These are phyloP conservation scores for Dugesia japonica DNA, from an alignment of 2,888 invertebrate species.

Conservation along the genomic window DNA sequence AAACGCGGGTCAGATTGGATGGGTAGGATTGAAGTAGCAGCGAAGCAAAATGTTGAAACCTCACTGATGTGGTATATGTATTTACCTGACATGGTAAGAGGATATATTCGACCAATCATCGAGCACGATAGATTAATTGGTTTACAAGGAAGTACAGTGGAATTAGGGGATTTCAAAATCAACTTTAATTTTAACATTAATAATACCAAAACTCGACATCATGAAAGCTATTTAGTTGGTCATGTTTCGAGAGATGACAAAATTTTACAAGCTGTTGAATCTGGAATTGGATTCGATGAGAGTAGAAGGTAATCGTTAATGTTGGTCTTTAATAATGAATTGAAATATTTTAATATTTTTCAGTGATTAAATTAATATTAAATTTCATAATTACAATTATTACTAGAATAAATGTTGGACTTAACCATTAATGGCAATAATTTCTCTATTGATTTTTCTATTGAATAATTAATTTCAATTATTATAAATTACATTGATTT, in stretches of 20 bases:
- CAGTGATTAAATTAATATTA: too few species aligned
- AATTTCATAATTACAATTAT: too few species aligned
- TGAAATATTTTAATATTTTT: too few species aligned
- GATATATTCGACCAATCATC: background rate
- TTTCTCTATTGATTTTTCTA: too few species aligned
- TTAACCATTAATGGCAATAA: too few species aligned
- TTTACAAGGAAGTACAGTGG: slow-evolving; percentile 61
- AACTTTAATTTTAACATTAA: slow-evolving; percentile 47
- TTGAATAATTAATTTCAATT: too few species aligned
- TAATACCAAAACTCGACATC: slow-evolving; percentile 31
- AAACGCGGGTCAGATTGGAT: slow-evolving; percentile 90
- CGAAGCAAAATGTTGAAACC: slow-evolving; percentile 38
- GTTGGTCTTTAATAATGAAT: too few species aligned
- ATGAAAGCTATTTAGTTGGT: background rate
- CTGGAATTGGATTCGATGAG: slow-evolving; percentile 35
- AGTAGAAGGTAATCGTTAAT: background rate
- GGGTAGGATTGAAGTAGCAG: slow-evolving; percentile 59
- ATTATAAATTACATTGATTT: too few species aligned
- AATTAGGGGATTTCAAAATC: slow-evolving; percentile 62
- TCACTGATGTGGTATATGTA: background rate
- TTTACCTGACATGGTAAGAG: background rate
- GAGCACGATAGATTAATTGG: slow-evolving; percentile 39
- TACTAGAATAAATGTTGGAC: too few species aligned
- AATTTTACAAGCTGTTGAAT: slow-evolving; percentile 41
- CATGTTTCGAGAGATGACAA: slow-evolving; percentile 41